Base-by-base conservation (phyloP, 2,888 invertebrate species). In the Agrochola circellaris region DNA sequence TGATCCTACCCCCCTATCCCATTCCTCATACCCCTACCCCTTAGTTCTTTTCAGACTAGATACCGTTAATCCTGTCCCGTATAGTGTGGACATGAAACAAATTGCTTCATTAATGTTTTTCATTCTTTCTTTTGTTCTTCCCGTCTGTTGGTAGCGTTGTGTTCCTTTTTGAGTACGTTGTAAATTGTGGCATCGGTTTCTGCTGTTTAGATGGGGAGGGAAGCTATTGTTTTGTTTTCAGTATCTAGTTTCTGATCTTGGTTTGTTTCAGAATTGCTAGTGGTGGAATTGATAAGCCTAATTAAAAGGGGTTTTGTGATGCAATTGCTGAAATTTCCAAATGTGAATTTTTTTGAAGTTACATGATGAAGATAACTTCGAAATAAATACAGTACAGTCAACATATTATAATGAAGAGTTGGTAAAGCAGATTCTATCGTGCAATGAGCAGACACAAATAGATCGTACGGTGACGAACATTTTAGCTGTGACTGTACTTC, bases 61-160 rank as follows among this genome's bases (percentile, higher is more conserved):
- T 88, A 87, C 76, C 76, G 86, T 87, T 89, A 89, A 89, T 89
- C 83, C 87, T 87, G 82, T 85, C 89, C 86, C 80, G 84, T 82
- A 84, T 84, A 89, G 84, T 87, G 88, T 74, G 87, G 87, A 86
- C 89, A 81, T 80, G 79, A 88, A 89, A 89, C 88, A 89, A 89
- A 89, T 89, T 88, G 89, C 90, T 89, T 89, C 89, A 89, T 89
- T 89, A 89, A 89, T 89, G 89, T 88, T 88, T 88, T 87, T 80
- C 79, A 82, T 83, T 83, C 80, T 78, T 79, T 56, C 75, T 83
- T 84, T 87, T 81, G 75, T 89, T 75, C 73, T 66, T 54, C 48
- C 42, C 9, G 54, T 45, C 38, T 81, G 69, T n/a, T 78, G 58
- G 66, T 72, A 67, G 34, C 20, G 71, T 76, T 73, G 70, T 88